Conservation (phyloP, 2,888 invertebrate species). For the Carabus problematicus region DNA sequence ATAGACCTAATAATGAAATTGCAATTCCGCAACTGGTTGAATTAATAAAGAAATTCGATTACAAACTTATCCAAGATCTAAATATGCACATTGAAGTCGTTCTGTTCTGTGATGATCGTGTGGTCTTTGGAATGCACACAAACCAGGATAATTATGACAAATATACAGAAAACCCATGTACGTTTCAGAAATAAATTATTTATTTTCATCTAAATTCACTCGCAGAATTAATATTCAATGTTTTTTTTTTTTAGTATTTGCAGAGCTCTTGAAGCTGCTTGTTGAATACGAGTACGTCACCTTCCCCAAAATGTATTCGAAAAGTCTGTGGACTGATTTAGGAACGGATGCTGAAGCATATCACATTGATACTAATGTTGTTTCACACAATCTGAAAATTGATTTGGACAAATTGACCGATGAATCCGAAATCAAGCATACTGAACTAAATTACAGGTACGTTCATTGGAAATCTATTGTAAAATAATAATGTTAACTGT, state of each 20-base stretch:
- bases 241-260: conserved; percentile 3
- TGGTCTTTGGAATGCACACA: conserved; percentile 5
- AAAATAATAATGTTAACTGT: not conserved
- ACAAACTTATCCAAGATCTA: not conserved
- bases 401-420: no score
- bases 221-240: not conserved
- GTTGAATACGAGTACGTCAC: not conserved
- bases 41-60: conserved; percentile 15
- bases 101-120: conserved; percentile 17
- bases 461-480: no score
- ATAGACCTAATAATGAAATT: not conserved
- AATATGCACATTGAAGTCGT: conserved; percentile 30
- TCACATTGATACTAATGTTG: no score
- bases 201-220: not conserved
- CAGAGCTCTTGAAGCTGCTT: conserved; percentile 4
- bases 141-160: conserved; percentile 17
- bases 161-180: conserved; percentile 1
- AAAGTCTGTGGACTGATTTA: not conserved
- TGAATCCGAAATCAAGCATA: not conserved
- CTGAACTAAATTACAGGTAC: conserved; percentile 19
- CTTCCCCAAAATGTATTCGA: not conserved
- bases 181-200: not conserved
- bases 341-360: conserved; percentile 2
- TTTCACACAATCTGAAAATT: no score
- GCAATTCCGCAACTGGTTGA: conserved; percentile 12